phyloP scores from a whole-genome alignment of 2,888 invertebrate species.

The Leptinotarsa rubiginosa region DNA sequence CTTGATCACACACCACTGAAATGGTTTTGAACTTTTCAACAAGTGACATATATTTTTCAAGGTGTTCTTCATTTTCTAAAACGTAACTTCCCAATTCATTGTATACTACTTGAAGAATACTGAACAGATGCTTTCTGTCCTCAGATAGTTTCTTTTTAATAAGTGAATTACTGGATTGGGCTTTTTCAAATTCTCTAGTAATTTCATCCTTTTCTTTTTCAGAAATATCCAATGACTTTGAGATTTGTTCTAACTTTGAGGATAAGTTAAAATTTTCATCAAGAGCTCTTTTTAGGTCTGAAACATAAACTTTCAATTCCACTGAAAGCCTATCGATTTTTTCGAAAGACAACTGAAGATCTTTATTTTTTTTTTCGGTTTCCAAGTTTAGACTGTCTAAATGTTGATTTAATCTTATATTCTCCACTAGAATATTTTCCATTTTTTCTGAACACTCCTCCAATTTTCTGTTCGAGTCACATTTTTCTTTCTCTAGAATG shows the following conservation, averaged over 20 bases:
- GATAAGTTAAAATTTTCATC: not conserved
- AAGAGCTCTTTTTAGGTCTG: not conserved
- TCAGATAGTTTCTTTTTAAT: not conserved
- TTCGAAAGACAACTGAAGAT: not conserved
- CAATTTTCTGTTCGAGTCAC: not conserved
- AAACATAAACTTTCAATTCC: not conserved
- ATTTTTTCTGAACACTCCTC: conserved; percentile 13
- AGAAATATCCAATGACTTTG: conserved; percentile 8
- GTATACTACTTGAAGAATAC: not conserved
- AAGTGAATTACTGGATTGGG: not conserved
- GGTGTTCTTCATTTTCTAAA: not conserved
- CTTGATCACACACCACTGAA: not conserved
- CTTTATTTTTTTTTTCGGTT: not conserved
- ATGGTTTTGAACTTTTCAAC: not conserved
- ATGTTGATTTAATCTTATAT: conserved; percentile 22
- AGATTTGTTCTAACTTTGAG: not conserved
- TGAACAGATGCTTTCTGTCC: not conserved
- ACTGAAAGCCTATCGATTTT: not conserved
- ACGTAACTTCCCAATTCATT: not conserved
- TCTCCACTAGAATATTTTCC: not conserved
- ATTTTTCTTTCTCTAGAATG: conserved; percentile 6
- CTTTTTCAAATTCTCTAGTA: not conserved
- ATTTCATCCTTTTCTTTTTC: conserved; percentile 13
- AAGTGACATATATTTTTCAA: not conserved
- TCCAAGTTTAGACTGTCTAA: not conserved